Evolutionary conservation across 1,140 invertebrate species (phyloP).

Genomic region (Tigriopus japonicus): DNA sequence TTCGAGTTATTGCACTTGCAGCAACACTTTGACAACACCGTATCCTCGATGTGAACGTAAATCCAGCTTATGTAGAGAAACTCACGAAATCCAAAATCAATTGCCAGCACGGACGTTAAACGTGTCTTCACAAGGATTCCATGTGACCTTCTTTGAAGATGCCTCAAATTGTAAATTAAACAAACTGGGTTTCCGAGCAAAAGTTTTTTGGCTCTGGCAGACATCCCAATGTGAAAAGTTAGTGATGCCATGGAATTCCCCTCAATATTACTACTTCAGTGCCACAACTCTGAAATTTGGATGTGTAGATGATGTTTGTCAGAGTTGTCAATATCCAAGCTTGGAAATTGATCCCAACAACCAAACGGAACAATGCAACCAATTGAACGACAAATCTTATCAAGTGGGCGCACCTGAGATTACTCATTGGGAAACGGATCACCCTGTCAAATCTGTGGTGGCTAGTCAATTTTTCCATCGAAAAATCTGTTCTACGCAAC

Average conservation of each 20-base stretch:
- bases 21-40: neutral
- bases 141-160: neutral
- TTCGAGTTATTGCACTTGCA: constrained; percentile 4
- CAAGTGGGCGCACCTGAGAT: neutral
- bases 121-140: too few species aligned
- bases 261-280: neutral
- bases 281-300: neutral
- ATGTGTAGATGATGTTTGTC: neutral
- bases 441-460: neutral
- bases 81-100: too few species aligned
- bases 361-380: neutral
- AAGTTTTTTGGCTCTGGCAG: neutral
- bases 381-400: neutral
- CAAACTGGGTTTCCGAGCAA: neutral
- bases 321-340: neutral
- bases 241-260: neutral
- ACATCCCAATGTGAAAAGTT: neutral
- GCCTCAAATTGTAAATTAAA: neutral
- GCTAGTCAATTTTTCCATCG: neutral
- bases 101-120: too few species aligned
- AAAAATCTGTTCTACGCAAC: neutral
- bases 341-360: neutral
- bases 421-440: neutral
- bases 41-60: neutral
- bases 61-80: neutral